phyloP scores from a whole-genome alignment of 2,888 invertebrate genomes.

The Andrena minutula region DNA sequence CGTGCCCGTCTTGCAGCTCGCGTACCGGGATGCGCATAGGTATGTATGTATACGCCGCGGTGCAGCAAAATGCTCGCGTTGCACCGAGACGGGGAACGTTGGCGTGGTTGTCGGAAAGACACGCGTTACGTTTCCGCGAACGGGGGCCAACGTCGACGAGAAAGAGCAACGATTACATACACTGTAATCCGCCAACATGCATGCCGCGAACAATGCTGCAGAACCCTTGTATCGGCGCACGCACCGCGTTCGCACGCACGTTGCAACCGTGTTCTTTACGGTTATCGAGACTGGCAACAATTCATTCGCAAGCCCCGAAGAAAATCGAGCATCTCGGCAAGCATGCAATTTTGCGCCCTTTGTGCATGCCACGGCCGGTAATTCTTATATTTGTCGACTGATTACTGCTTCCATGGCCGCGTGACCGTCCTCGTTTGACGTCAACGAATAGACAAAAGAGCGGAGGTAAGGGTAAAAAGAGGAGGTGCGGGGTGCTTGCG shows the following conservation, averaged over 20 bases:
- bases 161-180: not conserved
- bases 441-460: conserved; percentile 30
- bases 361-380: conserved; percentile 31
- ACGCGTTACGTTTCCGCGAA: conserved; percentile 52
- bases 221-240: conserved; percentile 25
- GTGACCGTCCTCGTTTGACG: conserved; percentile 21
- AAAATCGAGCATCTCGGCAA: conserved; percentile 31
- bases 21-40: conserved; percentile 56
- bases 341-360: conserved; percentile 28
- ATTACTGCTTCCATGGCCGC: conserved; percentile 25
- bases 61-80: conserved; percentile 38
- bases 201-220: conserved; percentile 31
- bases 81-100: conserved; percentile 6
- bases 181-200: conserved; percentile 16
- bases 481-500: too few species aligned
- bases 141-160: not conserved
- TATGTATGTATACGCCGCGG: conserved; percentile 26
- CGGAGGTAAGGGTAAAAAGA: not conserved
- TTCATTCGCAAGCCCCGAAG: conserved; percentile 40
- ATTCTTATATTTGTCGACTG: conserved; percentile 37
- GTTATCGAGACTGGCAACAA: conserved; percentile 17
- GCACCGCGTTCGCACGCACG: conserved; percentile 21
- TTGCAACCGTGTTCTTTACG: not conserved
- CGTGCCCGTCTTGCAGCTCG: conserved; percentile 59
- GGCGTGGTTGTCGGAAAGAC: conserved; percentile 47